A percentile compares a stretch with the other conserved stretches of the same genome.
These are phyloP conservation scores for Papilio helenus DNA, from an alignment of 1,140 invertebrate species.

Conservation along the genomic window DNA sequence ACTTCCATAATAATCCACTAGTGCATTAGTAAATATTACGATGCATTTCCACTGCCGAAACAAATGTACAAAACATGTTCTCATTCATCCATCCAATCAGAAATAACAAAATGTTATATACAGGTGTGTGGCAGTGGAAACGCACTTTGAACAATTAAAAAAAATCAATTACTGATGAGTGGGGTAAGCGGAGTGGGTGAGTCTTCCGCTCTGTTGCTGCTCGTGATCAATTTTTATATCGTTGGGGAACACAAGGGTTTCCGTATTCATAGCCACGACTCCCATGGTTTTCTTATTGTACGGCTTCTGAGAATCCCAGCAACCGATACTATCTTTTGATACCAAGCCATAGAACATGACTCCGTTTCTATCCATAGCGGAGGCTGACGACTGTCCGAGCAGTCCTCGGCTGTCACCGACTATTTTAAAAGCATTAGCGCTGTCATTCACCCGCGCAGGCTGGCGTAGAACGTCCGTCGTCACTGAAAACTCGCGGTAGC, in stretches of 20 bases:
- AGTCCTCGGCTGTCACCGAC: constrained; percentile 85
- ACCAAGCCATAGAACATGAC: constrained; percentile 92
- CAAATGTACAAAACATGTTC: neutral
- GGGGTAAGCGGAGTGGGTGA: constrained; percentile 56
- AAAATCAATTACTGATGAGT: constrained; percentile 62
- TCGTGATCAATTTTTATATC: constrained; percentile 85
- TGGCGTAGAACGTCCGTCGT: constrained; percentile 86
- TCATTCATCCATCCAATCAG: no score
- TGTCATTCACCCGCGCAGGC: constrained; percentile 81
- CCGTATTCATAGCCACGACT: constrained; percentile 84
- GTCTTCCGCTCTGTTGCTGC: constrained; percentile 91
- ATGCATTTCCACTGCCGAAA: no score
- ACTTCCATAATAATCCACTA: no score
- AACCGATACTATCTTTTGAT: constrained; percentile 88
- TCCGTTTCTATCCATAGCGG: constrained; percentile 87
- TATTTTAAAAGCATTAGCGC: constrained; percentile 84
- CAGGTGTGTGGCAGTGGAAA: neutral
- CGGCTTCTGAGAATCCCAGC: constrained; percentile 90
- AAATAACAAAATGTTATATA: neutral
- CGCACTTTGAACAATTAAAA: neutral
- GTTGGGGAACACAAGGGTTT: constrained; percentile 87
- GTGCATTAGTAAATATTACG: no score
- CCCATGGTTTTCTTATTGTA: constrained; percentile 86
- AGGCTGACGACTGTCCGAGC: constrained; percentile 88
- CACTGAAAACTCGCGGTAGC: constrained; percentile 89